These are phyloP conservation scores for Eptatretus burgeri DNA, from an alignment of 2,113 vertebrate species.

Conservation along the genomic window DNA sequence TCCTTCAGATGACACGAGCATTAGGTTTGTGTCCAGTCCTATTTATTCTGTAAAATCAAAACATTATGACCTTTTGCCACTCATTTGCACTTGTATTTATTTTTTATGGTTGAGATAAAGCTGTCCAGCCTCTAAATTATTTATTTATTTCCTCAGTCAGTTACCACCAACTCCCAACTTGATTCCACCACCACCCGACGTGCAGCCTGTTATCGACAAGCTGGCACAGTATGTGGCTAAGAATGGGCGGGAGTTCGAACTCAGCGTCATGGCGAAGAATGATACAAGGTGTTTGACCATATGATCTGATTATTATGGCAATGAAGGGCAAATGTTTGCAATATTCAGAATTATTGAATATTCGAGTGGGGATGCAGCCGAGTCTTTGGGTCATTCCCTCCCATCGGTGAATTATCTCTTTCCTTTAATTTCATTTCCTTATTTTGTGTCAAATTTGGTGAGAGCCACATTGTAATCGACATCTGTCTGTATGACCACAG, in stretches of 20 bases:
- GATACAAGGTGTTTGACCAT: slow-evolving; percentile 39
- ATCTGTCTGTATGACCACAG: slow-evolving; percentile 15
- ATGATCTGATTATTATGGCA: no score
- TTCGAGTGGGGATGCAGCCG: no score
- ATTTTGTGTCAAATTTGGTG: not conserved
- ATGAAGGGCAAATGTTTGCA: no score
- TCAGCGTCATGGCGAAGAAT: slow-evolving; percentile 75
- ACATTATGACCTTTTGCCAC: not conserved
- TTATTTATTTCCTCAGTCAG: slow-evolving; percentile 18
- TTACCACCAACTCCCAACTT: slow-evolving; percentile 36
- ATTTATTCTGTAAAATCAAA: not conserved
- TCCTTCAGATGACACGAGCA: no score
- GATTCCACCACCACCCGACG: slow-evolving; percentile 78
- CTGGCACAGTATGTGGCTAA: slow-evolving; percentile 72
- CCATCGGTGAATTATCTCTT: no score
- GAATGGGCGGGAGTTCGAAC: slow-evolving; percentile 77
- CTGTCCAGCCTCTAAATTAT: not conserved
- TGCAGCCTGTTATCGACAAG: slow-evolving; percentile 93
- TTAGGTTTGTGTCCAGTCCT: not conserved
- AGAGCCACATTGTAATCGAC: not conserved
- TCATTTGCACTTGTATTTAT: no score
- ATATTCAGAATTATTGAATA: no score
- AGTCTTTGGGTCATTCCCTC: no score
- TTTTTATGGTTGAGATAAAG: not conserved
- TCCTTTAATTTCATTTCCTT: not conserved